phyloP scores from a whole-genome alignment of 1,140 invertebrate species.

The Frieseomelitta varia region DNA sequence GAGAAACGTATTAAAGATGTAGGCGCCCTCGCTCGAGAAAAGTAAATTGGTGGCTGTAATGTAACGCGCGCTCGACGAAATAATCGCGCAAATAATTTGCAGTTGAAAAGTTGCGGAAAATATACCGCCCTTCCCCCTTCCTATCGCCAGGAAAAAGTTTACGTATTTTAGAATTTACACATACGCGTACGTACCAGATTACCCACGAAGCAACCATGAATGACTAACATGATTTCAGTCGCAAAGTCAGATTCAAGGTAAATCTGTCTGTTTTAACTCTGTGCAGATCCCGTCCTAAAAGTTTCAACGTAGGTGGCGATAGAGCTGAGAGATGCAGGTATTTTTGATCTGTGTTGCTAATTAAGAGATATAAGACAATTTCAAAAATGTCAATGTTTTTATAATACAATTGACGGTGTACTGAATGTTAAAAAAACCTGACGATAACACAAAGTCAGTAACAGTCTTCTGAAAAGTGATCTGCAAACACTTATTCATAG shows the following conservation, averaged over 20 bases:
- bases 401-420: too few relatives aligned
- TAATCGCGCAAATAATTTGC: slow-evolving; percentile 5
- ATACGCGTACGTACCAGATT: not conserved
- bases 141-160: not conserved
- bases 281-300: not conserved
- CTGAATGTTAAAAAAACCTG: too few relatives aligned
- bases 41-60: slow-evolving; percentile 47
- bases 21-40: slow-evolving; percentile 34
- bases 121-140: not conserved
- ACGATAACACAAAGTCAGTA: too few relatives aligned
- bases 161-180: not conserved
- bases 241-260: slow-evolving; percentile 4
- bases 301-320: not conserved
- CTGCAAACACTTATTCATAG: too few relatives aligned
- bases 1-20: slow-evolving; percentile 57
- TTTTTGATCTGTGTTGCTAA: too few relatives aligned
- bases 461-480: too few relatives aligned
- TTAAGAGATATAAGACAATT: too few relatives aligned
- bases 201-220: not conserved
- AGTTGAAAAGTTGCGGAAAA: slow-evolving; percentile 8
- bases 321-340: not conserved
- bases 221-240: not conserved
- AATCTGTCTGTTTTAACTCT: not conserved
- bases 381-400: too few relatives aligned
- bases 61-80: slow-evolving; percentile 6